These are phyloP conservation scores for Sarcophaga caerulescens DNA, from an alignment of 2,888 invertebrate genomes.

Conservation along the genomic window DNA sequence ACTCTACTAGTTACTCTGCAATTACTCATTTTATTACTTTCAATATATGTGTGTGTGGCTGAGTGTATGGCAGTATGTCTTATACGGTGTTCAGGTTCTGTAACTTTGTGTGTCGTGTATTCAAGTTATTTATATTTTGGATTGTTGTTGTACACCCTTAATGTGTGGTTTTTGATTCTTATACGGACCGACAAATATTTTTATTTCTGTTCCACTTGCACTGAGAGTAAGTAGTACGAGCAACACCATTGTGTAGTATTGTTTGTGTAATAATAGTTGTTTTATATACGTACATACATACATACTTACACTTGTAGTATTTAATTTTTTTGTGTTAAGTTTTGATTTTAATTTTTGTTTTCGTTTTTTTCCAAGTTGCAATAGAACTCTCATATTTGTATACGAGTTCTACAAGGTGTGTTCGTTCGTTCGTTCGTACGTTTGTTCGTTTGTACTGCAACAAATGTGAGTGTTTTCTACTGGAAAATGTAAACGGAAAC, in stretches of 20 bases:
- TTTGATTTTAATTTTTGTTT: constrained; percentile 5
- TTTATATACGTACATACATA: not conserved
- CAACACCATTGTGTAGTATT: no score
- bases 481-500: not conserved
- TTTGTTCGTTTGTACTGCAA: not conserved
- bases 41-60: no score
- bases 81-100: no score
- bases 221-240: not conserved
- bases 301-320: constrained; percentile 33
- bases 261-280: not conserved
- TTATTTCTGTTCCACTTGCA: not conserved
- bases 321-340: constrained; percentile 25
- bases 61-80: not conserved
- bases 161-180: constrained; percentile 32
- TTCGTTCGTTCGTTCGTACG: not conserved
- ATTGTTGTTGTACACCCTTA: constrained; percentile 7
- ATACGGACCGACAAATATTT: not conserved
- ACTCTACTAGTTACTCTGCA: no score
- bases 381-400: not conserved
- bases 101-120: not conserved
- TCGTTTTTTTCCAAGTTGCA: constrained; percentile 18
- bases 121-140: constrained; percentile 26
- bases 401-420: not conserved
- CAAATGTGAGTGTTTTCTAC: not conserved
- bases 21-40: no score